phyloP scores from a whole-genome alignment of 2,888 invertebrate genomes.

The Synanthedon tipuliformis region DNA sequence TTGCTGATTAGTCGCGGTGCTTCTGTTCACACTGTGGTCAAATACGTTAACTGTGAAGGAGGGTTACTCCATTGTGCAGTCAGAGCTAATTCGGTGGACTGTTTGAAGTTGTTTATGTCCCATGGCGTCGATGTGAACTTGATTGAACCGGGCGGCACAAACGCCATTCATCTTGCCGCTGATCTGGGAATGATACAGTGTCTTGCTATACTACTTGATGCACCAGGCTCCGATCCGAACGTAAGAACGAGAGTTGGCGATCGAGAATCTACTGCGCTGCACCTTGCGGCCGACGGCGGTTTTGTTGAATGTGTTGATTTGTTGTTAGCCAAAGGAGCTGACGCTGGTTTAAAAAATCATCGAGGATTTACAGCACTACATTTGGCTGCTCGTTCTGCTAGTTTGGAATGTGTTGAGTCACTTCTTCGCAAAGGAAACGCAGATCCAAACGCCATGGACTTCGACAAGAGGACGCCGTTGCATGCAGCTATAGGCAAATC shows the following conservation, averaged over 20 bases:
- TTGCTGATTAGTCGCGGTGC: conserved; percentile 81
- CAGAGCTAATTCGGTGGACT: conserved; percentile 84
- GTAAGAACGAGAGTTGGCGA: conserved; percentile 76
- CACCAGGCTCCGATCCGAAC: conserved; percentile 78
- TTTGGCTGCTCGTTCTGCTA: conserved; percentile 83
- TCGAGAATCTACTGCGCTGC: conserved; percentile 82
- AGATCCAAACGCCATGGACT: conserved; percentile 83
- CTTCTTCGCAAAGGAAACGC: conserved; percentile 80
- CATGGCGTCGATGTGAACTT: conserved; percentile 82
- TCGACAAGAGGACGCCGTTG: conserved; percentile 83
- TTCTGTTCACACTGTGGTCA: conserved; percentile 75
- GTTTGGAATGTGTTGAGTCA: conserved; percentile 83
- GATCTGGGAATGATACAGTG: conserved; percentile 83
- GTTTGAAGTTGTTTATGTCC: conserved; percentile 79
- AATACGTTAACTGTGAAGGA: conserved; percentile 76
- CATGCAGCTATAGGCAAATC: conserved; percentile 90
- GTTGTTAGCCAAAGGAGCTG: conserved; percentile 79
- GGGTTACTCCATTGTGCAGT: conserved; percentile 88
- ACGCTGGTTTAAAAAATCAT: conserved; percentile 79
- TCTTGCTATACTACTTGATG: conserved; percentile 79
- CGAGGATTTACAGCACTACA: conserved; percentile 89
- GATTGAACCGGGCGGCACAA: conserved; percentile 80
- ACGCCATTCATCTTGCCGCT: conserved; percentile 84
- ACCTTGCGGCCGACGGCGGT: conserved; percentile 90
- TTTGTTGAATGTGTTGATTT: conserved; percentile 84